Base-by-base conservation (phyloP, 1,140 invertebrate species). In the Drosophila murphyi region DNA sequence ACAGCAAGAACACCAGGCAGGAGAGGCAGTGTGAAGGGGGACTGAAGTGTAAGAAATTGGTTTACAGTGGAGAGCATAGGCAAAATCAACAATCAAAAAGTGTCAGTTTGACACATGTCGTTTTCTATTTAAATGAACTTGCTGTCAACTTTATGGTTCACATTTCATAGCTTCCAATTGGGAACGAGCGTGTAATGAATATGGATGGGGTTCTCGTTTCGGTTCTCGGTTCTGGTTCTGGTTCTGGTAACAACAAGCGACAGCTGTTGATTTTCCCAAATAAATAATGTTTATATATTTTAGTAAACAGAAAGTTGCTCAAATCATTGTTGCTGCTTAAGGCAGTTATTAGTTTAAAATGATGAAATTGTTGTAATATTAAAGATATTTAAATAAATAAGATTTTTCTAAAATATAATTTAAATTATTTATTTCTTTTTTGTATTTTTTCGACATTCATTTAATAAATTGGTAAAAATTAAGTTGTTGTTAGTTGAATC, bases 61-160 rank as follows among this genome's bases (percentile, higher is more conserved):
- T 68, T 73, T 41, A 60, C 71, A 48, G 34, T 43, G 34, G 4
- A 5, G 43, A 59, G 39, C 47, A 48, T n/a, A 37, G 43, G 28
- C 63, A 72, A 64, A 54, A 60, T 55, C 55, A 86, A 70, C 80
- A 82, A 82, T 82, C 80, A 75, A 85, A 85, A 86, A 72, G 67
- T 86, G 82, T 78, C 82, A 86, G 54, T 71, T 86, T 86, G 82
- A 87, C 82, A 78, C 67, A 82, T 78, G 82, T 81, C 82, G 78
- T 72, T 87, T 82, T 75, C 62, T 70, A 75, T 86, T 86, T 72
- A 86, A 86, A 86, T 86, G 78, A 87, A 86, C 82, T 78, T 61
- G 51, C 70, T 74, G 77, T 64, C 77, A 70, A 63, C 67, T 70
- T 73, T 63, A 75, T 77, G 69, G 68, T 60, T 47, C 73, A 68